A percentile compares a stretch with the other conserved stretches of the same genome.
These are phyloP conservation scores for Camponotus floridanus DNA, from an alignment of 1,140 invertebrate species.

Conservation along the genomic window DNA sequence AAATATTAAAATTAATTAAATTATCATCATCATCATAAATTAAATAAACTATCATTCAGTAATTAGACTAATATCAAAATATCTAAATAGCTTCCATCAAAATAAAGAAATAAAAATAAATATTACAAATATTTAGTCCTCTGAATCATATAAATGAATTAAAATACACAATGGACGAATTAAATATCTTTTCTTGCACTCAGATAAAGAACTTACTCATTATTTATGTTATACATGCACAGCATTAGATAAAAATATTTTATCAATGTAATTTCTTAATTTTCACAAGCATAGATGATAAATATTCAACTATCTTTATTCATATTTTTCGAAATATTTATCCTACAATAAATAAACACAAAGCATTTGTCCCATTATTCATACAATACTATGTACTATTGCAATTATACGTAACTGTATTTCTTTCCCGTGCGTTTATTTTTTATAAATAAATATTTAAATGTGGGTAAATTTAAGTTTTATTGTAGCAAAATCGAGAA, in stretches of 20 bases:
- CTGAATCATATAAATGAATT: conserved; percentile 9
- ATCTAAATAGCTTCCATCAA: neutral
- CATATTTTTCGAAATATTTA: neutral
- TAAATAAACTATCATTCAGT: neutral
- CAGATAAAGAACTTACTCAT: neutral
- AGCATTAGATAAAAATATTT: neutral
- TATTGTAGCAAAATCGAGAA: conserved; percentile 9
- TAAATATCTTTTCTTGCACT: neutral
- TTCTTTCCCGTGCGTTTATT: no score
- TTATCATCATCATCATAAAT: no score
- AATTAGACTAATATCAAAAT: neutral
- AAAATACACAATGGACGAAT: no score
- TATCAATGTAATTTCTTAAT: neutral
- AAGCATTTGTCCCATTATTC: neutral
- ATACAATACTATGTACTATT: neutral
- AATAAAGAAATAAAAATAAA: neutral
- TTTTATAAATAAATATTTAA: neutral
- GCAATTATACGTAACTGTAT: neutral
- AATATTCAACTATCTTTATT: conserved; percentile 32
- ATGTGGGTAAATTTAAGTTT: conserved; percentile 27
- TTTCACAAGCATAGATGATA: neutral
- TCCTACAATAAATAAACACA: conserved; percentile 15
- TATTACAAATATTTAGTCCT: neutral
- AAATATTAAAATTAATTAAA: neutral
- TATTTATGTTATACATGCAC: conserved; percentile 14